Evolutionary conservation across 2,113 vertebrate genomes (phyloP).

Genomic region (Upupa epops): DNA sequence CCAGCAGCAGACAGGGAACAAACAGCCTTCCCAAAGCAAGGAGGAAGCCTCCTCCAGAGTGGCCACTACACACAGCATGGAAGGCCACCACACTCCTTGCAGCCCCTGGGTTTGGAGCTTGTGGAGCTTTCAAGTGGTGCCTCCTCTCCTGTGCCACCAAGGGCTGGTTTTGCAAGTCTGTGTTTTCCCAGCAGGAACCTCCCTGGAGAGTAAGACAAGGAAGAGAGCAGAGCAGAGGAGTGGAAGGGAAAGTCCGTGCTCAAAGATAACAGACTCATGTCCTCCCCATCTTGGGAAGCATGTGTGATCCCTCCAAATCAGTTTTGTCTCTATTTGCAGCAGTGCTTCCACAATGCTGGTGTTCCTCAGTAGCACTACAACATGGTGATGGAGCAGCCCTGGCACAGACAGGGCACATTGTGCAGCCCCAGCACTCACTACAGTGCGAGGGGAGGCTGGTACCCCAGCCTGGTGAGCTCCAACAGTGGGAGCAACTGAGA

Average conservation of each 20-base stretch:
- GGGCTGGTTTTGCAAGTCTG: neutral
- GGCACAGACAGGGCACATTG: neutral
- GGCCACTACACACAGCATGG: neutral
- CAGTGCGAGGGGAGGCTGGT: neutral
- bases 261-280: fast-evolving
- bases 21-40: neutral
- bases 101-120: neutral
- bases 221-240: neutral
- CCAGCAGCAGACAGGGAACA: neutral
- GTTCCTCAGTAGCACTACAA: neutral
- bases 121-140: neutral
- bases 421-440: neutral
- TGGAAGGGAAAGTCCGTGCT: neutral
- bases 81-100: neutral
- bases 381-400: neutral
- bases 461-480: no score
- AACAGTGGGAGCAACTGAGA: neutral
- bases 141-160: neutral
- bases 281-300: neutral
- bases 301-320: neutral
- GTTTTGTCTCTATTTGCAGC: neutral
- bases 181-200: neutral
- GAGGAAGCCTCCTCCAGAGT: no score
- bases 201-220: neutral
- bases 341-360: neutral